phyloP scores from a whole-genome alignment of 2,113 vertebrate genomes.

The Odocoileus hemionus region DNA sequence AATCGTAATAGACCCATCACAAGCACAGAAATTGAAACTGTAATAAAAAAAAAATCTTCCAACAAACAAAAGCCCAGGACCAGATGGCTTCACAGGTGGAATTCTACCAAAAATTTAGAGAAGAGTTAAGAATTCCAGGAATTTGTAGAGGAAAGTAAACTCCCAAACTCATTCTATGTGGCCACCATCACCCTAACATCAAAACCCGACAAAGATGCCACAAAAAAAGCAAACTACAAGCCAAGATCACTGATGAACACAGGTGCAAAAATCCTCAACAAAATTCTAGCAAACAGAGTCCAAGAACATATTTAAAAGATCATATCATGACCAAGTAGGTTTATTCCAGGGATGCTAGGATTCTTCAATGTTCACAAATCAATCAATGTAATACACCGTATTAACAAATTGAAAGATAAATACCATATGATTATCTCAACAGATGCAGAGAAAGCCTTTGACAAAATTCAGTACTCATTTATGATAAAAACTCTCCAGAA shows the following conservation, averaged over 20 bases:
- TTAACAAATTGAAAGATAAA: not conserved
- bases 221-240: not conserved
- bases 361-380: not conserved
- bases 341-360: not conserved
- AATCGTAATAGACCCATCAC: not conserved
- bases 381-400: not conserved
- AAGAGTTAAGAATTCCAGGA: not conserved
- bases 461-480: not conserved
- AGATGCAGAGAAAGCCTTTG: not conserved
- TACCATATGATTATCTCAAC: not conserved
- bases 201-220: not conserved
- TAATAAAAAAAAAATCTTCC: not conserved
- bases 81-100: not conserved
- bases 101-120: not conserved
- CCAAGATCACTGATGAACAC: not conserved
- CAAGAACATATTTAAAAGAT: not conserved
- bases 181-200: not conserved
- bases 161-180: not conserved
- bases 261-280: not conserved
- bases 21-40: not conserved
- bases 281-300: not conserved
- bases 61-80: not conserved
- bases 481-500: not conserved
- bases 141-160: not conserved
- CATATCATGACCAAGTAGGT: not conserved